Evolutionary conservation across 2,113 vertebrate species (phyloP), one percentile per base, ranked within the genome.

Genomic region (Triplophysa tibetana): DNA sequence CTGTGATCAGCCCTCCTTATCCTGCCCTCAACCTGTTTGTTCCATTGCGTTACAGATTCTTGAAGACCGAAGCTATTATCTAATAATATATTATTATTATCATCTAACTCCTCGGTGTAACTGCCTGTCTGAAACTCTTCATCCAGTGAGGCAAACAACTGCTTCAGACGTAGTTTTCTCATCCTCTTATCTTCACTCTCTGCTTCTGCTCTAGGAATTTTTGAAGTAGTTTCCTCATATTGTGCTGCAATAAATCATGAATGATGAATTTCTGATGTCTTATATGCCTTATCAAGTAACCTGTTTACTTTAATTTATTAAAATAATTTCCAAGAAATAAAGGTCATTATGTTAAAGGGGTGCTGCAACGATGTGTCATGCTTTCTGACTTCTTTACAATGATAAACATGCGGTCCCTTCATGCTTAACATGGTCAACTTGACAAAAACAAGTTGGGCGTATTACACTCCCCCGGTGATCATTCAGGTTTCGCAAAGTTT

Each of bases 181-280:
- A 58, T n/a, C 54, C 54, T 58, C 54, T 58, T 17, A 19, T 58
- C 19, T 58, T 58, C 19, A 58, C 54, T 58, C 19, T 58, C 56
- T 58, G 56, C 56, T 58, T 58, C 56, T 58, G 56, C 56, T 58
- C n/a, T 58, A 58, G 56, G 56, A 58, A n/a, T 58, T 58, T 58
- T 58, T 58, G 8, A 58, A 58, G 54, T 58, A 58, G 56, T 58
- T 58, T 58, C n/a, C 56, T 21, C 56, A 21, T 10, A 21, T n/a
- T 58, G n/a, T 58, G 7, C 56, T 21, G 56, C 56, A 58, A 58
- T 58, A 58, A 58, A 58, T 58, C 56, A 58, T 58, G n/a, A 58
- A 58, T 58, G 56, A 9, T 43, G 2, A 58, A n/a, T 58, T 11
- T 21, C n/a, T 3, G n/a, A 21, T 11, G n/a, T n/a, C n/a, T 58